Base-by-base conservation (phyloP, 37 sponge, comb jelly and placozoan genomes). In the Cliona cf. orientalis region DNA sequence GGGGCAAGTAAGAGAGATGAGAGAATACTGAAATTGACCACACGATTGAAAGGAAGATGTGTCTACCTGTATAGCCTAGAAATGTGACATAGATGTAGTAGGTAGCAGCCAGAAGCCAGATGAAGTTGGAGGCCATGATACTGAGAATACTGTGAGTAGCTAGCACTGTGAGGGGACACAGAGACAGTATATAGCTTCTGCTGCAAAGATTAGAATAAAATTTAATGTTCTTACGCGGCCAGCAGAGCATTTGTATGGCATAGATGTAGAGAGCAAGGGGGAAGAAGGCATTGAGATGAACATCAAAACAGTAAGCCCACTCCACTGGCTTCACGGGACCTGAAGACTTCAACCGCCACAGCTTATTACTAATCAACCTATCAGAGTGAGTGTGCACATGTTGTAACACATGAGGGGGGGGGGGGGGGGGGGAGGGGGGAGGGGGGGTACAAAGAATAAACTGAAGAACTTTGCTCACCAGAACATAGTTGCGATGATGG, bases 271-370 rank as follows among this genome's bases (percentile, higher is more conserved):
- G 70, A 21, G 91, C 78, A 25, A 94, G 41, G 19, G 99, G 94
- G 41, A 95, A 79, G 74, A 94, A 91, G 29, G 96, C 89, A 83
- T 98, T 98, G 66, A 95, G 82, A 61, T 98, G 99, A 14, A 98
- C 91, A 86, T 98, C 99, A 74, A 98, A 95, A 14, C 94, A 86
- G 69, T 98, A 98, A 19, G 90, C 90, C 92, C 96, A 98, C 88
- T 98, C 96, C 56, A 95, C 94, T 2, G 64, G 67, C 43, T 79
- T 58, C 2, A 61, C 57, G 22, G 26, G 40, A 1, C 35, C 21
- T 1, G 71, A 45, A 12, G 29, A 33, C 67, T 74, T 45, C 0
- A 60, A 36, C 9, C 35, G 22, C 45, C 80, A 56, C 56, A 87
- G 25, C 21, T 70, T 81, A 56, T 87, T 86, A 37, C 59, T 25